A percentile compares a stretch with the other conserved stretches of the same genome.
Conservation (phyloP, 2,797 vertebrate species). For the Paramormyrops hopkinsi region DNA sequence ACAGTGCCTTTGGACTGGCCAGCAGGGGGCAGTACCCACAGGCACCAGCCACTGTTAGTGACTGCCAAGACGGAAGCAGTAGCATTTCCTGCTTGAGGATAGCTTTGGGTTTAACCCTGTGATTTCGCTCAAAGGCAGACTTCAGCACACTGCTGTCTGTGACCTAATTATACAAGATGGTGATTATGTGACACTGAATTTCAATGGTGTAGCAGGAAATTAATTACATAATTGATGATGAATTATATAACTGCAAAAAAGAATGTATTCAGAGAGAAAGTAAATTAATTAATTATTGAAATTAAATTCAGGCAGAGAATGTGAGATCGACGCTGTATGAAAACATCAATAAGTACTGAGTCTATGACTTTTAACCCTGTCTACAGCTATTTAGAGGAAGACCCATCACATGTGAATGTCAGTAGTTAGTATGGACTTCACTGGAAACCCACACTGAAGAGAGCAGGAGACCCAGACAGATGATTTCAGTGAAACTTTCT, state of each 20-base stretch:
- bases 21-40: neutral
- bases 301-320: neutral
- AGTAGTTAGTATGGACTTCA: neutral
- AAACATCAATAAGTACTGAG: neutral
- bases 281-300: neutral
- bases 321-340: neutral
- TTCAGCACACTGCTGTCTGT: neutral
- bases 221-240: conserved; percentile 10
- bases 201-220: neutral
- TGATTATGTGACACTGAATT: neutral
- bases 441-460: neutral
- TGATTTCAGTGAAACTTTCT: neutral
- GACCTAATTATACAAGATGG: neutral
- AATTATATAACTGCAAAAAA: conserved; percentile 6
- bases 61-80: neutral
- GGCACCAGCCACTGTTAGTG: neutral
- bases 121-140: neutral
- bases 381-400: neutral
- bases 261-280: neutral
- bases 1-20: neutral
- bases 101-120: neutral
- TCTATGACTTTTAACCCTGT: neutral
- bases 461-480: neutral
- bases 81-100: neutral
- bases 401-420: neutral